Conservation (phyloP, 2,888 invertebrate genomes). For the Andrena trimmerana region DNA sequence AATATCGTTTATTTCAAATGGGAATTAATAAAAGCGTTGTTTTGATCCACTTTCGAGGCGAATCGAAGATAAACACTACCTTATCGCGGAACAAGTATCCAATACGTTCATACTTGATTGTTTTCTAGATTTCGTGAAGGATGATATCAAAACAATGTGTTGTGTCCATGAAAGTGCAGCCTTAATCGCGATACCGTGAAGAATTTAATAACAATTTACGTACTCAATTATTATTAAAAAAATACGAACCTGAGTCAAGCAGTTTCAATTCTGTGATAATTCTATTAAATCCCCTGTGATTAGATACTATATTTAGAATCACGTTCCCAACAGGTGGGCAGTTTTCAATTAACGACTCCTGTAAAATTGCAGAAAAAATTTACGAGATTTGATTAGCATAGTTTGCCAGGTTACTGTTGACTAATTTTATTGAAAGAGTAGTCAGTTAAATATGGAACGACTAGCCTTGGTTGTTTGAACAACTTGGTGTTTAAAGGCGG, state of each 20-base stretch:
- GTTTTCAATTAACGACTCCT: background rate
- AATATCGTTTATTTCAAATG: conserved; percentile 1
- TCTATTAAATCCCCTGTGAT: background rate
- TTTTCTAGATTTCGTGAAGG: conserved; percentile 29
- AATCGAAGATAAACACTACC: conserved; percentile 8
- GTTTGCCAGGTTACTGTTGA: background rate
- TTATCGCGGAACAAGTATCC: conserved; percentile 1
- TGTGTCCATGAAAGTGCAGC: background rate
- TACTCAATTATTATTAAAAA: too few species aligned
- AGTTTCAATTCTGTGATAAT: too few species aligned
- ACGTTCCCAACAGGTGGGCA: background rate
- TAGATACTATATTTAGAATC: background rate
- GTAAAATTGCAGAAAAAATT: background rate
- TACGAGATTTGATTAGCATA: background rate
- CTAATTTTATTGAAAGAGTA: conserved; percentile 9
- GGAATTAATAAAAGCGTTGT: background rate
- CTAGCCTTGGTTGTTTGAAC: background rate
- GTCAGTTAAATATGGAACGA: conserved; percentile 10
- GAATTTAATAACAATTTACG: conserved; percentile 8
- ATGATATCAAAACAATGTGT: conserved; percentile 16
- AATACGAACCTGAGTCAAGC: too few species aligned
- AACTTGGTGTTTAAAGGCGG: background rate
- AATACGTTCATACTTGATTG: conserved; percentile 10
- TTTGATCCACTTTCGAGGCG: conserved; percentile 10
- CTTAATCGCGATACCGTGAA: background rate